Conservation (phyloP, 2,888 invertebrate genomes). For the Bhutanitis thaidina region DNA sequence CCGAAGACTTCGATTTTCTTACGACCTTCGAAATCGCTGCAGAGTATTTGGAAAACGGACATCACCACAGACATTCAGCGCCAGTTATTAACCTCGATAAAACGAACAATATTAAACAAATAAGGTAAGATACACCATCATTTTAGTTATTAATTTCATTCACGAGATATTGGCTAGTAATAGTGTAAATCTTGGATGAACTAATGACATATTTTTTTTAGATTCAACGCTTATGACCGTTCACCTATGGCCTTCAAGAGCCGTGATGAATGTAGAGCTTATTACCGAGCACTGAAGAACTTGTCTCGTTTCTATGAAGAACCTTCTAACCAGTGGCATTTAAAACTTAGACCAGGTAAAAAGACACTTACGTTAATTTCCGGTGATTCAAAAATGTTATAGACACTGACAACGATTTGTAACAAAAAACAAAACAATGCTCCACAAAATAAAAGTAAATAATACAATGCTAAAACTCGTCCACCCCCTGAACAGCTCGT, state of each 20-base stretch:
- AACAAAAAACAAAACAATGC: no score
- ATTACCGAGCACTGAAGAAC: conserved; percentile 81
- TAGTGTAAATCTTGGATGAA: no score
- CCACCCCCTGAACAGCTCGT: no score
- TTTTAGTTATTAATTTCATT: no score
- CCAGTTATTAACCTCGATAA: conserved; percentile 80
- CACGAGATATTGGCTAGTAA: conserved; percentile 2
- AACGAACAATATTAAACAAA: conserved; percentile 79
- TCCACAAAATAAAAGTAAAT: no score
- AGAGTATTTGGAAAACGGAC: conserved; percentile 82
- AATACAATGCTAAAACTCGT: no score
- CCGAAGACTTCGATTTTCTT: conserved; percentile 80
- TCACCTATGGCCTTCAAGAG: conserved; percentile 80
- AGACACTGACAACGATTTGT: no score
- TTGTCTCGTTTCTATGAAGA: conserved; percentile 75
- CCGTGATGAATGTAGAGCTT: conserved; percentile 70
- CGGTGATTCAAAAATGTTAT: no score
- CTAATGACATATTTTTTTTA: conserved; percentile 31
- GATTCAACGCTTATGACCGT: conserved; percentile 88
- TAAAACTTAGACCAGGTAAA: conserved; percentile 82
- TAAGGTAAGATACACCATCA: conserved; percentile 61
- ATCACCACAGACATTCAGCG: conserved; percentile 77
- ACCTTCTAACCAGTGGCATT: conserved; percentile 73
- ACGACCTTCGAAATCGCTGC: conserved; percentile 79
- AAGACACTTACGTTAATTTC: no score